phyloP scores from a whole-genome alignment of 2,888 invertebrate species.

The Brachypterus glaber region DNA sequence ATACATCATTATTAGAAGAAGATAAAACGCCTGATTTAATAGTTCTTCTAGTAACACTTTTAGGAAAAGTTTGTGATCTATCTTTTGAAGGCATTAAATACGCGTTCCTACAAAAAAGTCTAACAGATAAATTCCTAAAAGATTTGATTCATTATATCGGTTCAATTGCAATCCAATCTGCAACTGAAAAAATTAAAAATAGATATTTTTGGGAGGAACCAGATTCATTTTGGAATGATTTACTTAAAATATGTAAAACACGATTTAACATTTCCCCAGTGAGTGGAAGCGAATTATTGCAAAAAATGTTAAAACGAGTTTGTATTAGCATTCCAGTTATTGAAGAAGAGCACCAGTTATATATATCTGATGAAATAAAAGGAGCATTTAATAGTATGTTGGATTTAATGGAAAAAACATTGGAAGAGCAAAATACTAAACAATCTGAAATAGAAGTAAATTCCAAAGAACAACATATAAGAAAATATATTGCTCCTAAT shows the following conservation, averaged over 20 bases:
- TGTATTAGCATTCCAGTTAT: constrained; percentile 19
- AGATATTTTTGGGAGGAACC: constrained; percentile 23
- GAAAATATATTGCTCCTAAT: not conserved
- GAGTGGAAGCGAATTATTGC: constrained; percentile 5
- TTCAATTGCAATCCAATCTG: too few species aligned
- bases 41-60: too few species aligned
- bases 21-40: too few species aligned
- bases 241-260: constrained; percentile 29
- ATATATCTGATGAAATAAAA: constrained; percentile 34
- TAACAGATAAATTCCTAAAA: too few species aligned
- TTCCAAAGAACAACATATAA: too few species aligned
- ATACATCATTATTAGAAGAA: too few species aligned
- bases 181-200: too few species aligned
- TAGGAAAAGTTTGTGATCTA: too few species aligned
- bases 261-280: constrained; percentile 10
- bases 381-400: constrained; percentile 34
- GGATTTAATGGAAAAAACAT: constrained; percentile 29
- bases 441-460: too few species aligned
- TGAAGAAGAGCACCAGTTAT: constrained; percentile 17
- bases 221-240: constrained; percentile 24
- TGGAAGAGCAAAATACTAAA: constrained; percentile 23
- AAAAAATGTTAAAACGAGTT: constrained; percentile 2
- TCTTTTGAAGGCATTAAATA: too few species aligned
- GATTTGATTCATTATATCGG: too few species aligned
- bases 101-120: too few species aligned